A percentile compares a stretch with the other conserved stretches of the same genome.
Conservation (phyloP, 1,140 invertebrate genomes). For the Caenorhabditis remanei region DNA sequence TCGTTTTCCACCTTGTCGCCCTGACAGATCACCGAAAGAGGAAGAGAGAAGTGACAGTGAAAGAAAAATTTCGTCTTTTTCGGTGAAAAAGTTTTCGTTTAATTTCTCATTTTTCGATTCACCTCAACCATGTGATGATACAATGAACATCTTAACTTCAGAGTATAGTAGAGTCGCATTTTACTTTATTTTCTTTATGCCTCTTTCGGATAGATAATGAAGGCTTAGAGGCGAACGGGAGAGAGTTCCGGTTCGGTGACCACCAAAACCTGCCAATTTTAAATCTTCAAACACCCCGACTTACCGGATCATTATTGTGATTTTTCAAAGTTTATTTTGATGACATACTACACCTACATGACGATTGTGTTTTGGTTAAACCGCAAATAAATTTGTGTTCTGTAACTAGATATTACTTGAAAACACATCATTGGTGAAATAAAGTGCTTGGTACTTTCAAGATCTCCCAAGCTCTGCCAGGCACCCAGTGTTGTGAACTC, state of each 20-base stretch:
- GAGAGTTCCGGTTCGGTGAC: background rate
- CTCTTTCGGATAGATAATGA: background rate
- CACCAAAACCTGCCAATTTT: slow-evolving; percentile 19
- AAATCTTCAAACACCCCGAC: background rate
- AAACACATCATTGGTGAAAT: slow-evolving; percentile 23
- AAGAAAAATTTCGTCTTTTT: slow-evolving; percentile 34
- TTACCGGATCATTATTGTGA: background rate
- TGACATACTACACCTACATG: background rate
- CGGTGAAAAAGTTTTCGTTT: no score
- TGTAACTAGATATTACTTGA: background rate
- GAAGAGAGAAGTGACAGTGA: slow-evolving; percentile 2
- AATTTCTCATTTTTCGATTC: background rate
- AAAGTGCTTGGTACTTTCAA: slow-evolving; percentile 30
- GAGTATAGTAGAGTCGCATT: no score
- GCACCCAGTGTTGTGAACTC: background rate
- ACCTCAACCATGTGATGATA: no score
- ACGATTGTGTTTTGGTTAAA: slow-evolving; percentile 34
- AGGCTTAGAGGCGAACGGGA: background rate
- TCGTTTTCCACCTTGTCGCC: slow-evolving; percentile 27
- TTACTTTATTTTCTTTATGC: background rate
- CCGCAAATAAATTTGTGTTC: background rate
- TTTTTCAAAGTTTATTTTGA: slow-evolving; percentile 32
- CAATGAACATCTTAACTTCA: background rate
- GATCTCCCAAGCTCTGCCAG: slow-evolving; percentile 3
- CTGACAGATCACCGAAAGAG: slow-evolving; percentile 21